Evolutionary conservation across 1,140 invertebrate species (phyloP).

Genomic region (Brachionus koreanus): DNA sequence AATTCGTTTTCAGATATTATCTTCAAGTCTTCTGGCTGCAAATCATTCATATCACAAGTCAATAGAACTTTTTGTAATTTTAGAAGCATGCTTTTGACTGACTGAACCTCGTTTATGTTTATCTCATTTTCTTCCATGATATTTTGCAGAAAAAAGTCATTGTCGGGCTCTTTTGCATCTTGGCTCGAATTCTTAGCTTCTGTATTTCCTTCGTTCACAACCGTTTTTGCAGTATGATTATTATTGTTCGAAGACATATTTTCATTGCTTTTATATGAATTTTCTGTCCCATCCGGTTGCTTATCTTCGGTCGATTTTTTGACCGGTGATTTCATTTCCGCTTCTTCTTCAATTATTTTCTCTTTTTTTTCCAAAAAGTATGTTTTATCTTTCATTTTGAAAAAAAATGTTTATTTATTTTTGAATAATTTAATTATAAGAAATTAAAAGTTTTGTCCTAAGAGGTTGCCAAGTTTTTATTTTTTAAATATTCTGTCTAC

Average conservation of each 20-base stretch:
- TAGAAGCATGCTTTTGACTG: not conserved
- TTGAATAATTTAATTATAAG: not conserved
- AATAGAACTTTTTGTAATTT: not conserved
- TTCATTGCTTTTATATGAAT: not conserved
- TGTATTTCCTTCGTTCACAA: not conserved
- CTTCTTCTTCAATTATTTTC: conserved; percentile 14
- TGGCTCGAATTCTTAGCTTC: not conserved
- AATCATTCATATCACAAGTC: not conserved
- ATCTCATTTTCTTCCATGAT: not conserved
- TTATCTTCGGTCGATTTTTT: not conserved
- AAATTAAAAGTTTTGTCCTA: not conserved
- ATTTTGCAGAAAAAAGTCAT: not conserved
- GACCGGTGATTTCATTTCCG: not conserved
- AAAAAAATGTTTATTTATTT: not conserved
- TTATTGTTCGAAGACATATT: not conserved
- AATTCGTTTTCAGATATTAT: not conserved
- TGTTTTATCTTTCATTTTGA: conserved; percentile 31
- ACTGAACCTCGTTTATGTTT: conserved; percentile 1
- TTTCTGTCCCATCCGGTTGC: not conserved
- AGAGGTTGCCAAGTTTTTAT: not conserved
- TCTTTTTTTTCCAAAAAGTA: conserved; percentile 5
- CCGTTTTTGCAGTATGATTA: conserved; percentile 11
- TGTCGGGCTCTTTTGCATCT: not conserved
- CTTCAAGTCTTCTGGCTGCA: not conserved
- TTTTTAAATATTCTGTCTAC: not conserved